Base-by-base conservation (phyloP, 2,888 invertebrate species). In the Helleia helle region DNA sequence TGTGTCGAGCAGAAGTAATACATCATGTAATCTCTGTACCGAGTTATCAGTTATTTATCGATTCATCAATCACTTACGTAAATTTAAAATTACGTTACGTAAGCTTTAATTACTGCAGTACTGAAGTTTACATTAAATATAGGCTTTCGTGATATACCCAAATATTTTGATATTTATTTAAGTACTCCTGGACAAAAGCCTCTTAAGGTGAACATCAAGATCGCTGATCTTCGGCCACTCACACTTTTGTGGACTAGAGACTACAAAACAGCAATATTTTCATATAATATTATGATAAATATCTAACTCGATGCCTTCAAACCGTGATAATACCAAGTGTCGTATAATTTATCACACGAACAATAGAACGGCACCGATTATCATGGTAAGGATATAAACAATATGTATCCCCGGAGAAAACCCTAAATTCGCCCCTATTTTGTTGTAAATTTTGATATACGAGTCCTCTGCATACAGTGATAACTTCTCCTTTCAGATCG, bases 311-410 rank as follows among this genome's bases (percentile, higher is more conserved):
- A 22, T 8, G 12, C 11, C 22, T 12, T 12, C 6, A 1, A 30
- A 31, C n/a, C 34, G 7, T 18, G 31, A 18, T 18, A 31, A 34
- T 34, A 22, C 18, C 22, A 22, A 34, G 34, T 34, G 34, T 22
- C 34, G 34, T 13, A 34, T 34, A 34, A 34, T 22, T 31, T 34
- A 34, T 18, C 34, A 29, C 34, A 29, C 2, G 22, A 22, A 34
- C 34, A 34, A 34, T 34, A 34, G 34, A 12, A 11, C 34, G 1
- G 22, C 11, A 11, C 18, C 34, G 34, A 34, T 34, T 34, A 34
- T 22, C 34, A 34, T 31, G 18, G 7, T 22, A 22, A 7, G 34
- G 22, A 11, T 13, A 22, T 34, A 34, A 22, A 22, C 34, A 34
- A 34, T 34, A 34, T 34, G 34, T 34, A 22, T 11, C 34, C 34